These are phyloP conservation scores for Anorthoa munda DNA, from an alignment of 2,888 invertebrate species.

Conservation along the genomic window DNA sequence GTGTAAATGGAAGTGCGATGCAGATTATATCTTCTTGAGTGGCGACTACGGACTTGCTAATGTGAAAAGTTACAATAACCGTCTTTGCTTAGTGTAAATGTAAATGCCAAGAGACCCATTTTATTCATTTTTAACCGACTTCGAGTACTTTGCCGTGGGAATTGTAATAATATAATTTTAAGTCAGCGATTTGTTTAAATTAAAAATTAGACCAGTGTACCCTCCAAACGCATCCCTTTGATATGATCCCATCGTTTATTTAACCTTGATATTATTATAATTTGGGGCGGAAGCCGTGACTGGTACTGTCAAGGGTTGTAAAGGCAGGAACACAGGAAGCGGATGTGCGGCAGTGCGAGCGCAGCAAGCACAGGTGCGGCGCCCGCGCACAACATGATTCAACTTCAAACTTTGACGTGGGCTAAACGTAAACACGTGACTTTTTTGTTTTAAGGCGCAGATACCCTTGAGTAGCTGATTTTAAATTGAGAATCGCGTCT, in stretches of 20 bases:
- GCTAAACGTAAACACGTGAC: constrained; percentile 72
- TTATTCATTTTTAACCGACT: neutral
- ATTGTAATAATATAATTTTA: too few species aligned
- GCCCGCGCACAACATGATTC: constrained; percentile 65
- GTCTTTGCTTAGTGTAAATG: constrained; percentile 17
- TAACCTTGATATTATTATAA: constrained; percentile 62
- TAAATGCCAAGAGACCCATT: constrained; percentile 15
- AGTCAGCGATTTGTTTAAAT: neutral
- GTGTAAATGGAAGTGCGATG: constrained; percentile 25
- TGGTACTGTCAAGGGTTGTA: constrained; percentile 73
- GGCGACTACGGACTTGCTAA: neutral
- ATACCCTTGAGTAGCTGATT: too few species aligned
- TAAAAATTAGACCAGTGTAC: constrained; percentile 31
- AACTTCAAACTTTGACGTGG: constrained; percentile 73
- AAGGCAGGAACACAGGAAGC: constrained; percentile 86
- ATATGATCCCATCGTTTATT: constrained; percentile 58
- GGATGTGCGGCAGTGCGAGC: constrained; percentile 80
- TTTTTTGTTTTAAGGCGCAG: constrained; percentile 47
- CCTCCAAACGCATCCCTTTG: constrained; percentile 28
- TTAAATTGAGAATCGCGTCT: too few species aligned
- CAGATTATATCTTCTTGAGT: constrained; percentile 29
- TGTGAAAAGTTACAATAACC: constrained; percentile 10
- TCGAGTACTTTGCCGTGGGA: neutral
- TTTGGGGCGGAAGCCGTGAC: constrained; percentile 73
- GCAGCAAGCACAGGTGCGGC: constrained; percentile 68